phyloP scores from a whole-genome alignment of 2,888 invertebrate genomes.

The Xestia sexstrigata region DNA sequence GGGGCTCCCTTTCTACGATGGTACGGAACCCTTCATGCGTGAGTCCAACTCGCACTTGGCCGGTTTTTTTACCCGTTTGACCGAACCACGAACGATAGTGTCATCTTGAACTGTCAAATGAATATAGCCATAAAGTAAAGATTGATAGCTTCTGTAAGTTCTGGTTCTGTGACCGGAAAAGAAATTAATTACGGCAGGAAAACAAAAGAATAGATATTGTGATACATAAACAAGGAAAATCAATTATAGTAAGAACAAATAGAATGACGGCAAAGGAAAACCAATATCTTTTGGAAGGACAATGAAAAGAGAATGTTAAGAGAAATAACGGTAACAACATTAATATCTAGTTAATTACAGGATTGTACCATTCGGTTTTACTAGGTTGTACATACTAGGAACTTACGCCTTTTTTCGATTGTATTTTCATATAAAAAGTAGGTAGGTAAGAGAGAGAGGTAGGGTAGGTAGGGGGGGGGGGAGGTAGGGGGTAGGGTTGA shows the following conservation, averaged over 20 bases:
- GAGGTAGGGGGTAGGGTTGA: too few species aligned
- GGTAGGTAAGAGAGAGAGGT: too few species aligned
- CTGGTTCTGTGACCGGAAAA: neutral
- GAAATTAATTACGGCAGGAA: conserved; percentile 5
- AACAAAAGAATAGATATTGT: conserved; percentile 27
- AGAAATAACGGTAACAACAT: conserved; percentile 18
- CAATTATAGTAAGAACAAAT: conserved; percentile 30
- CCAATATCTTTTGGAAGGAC: conserved; percentile 1
- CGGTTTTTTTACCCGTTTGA: neutral
- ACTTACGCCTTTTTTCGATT: neutral
- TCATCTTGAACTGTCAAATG: neutral
- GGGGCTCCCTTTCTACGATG: too few species aligned
- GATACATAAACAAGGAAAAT: conserved; percentile 16
- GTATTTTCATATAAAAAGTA: neutral
- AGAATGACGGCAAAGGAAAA: conserved; percentile 3
- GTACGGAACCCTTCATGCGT: too few species aligned
- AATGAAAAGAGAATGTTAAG: neutral
- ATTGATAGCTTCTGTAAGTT: neutral
- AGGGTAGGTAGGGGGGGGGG: too few species aligned
- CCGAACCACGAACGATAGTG: neutral
- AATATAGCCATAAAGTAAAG: conserved; percentile 1
- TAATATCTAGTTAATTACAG: conserved; percentile 14
- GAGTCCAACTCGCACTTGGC: too few species aligned
- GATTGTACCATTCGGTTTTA: neutral
- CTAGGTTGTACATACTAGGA: neutral